A percentile compares a stretch with the other conserved stretches of the same genome.
phyloP scores from a whole-genome alignment of 2,797 vertebrate species.

The Hephaestus fuliginosus region DNA sequence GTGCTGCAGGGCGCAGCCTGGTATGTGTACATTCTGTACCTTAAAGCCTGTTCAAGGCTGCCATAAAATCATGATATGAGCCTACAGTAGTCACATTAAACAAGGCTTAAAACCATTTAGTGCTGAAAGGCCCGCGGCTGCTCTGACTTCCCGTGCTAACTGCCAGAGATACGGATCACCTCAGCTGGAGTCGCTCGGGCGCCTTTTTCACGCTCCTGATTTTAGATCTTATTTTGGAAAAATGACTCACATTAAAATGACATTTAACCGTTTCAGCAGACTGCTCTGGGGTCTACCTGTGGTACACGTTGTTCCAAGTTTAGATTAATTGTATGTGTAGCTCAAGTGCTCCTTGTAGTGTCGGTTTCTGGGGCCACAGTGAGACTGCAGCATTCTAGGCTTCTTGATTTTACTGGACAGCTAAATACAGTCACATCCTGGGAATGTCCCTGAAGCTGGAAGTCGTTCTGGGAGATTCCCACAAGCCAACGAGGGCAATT shows the following conservation, averaged over 20 bases:
- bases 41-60: conserved; percentile 44
- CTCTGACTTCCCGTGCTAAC: conserved; percentile 51
- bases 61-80: conserved; percentile 60
- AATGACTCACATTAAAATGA: conserved; percentile 17
- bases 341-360: conserved; percentile 18
- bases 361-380: conserved; percentile 40
- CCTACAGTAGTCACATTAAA: conserved; percentile 66
- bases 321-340: conserved; percentile 17
- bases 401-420: conserved; percentile 56
- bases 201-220: neutral
- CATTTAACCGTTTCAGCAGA: conserved; percentile 7
- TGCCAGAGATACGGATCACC: conserved; percentile 67
- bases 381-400: conserved; percentile 45
- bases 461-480: conserved; percentile 81
- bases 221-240: conserved; percentile 32
- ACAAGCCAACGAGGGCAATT: conserved; percentile 75
- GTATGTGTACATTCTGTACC: conserved; percentile 62
- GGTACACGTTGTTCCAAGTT: conserved; percentile 9
- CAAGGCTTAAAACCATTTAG: conserved; percentile 68
- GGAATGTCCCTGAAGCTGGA: conserved; percentile 81
- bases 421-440: conserved; percentile 74
- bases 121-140: conserved; percentile 63
- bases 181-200: conserved; percentile 35
- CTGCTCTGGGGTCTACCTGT: conserved; percentile 9
- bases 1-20: conserved; percentile 21